These are phyloP conservation scores for Rousettus leschenaultii DNA, from an alignment of 2,113 vertebrate genomes.

Conservation along the genomic window DNA sequence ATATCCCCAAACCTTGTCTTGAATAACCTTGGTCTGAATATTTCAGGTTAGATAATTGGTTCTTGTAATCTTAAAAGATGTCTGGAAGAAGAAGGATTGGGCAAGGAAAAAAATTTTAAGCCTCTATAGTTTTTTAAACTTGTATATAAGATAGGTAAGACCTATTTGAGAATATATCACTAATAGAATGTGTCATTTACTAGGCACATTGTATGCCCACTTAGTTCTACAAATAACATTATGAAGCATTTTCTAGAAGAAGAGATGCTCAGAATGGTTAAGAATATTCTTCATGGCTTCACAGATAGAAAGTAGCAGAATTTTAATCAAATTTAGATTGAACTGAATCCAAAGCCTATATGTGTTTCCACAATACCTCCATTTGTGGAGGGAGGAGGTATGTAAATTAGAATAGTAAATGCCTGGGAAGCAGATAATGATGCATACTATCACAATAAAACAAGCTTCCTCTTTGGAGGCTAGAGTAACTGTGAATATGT, in stretches of 20 bases:
- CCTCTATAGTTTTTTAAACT: neutral
- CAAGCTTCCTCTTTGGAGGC: neutral
- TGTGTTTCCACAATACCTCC: neutral
- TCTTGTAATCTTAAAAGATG: neutral
- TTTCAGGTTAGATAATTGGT: neutral
- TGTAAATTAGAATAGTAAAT: neutral
- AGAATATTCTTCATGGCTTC: neutral
- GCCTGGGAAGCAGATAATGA: neutral
- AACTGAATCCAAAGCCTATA: neutral
- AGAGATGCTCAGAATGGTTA: neutral
- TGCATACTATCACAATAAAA: neutral
- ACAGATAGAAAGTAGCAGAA: neutral
- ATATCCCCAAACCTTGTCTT: neutral
- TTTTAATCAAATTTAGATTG: neutral
- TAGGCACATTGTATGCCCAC: neutral
- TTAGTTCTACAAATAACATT: neutral
- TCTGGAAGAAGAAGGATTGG: neutral
- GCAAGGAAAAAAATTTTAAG: neutral
- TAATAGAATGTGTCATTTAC: neutral
- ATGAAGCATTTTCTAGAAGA: neutral
- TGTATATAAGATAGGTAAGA: neutral
- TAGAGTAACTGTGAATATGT: neutral
- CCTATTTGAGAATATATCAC: neutral
- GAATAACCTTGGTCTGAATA: neutral
- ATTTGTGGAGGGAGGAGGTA: neutral